Percentiles rank a stretch among this genome's conserved stretches.
Evolutionary conservation across 2,113 vertebrate genomes (phyloP).

Genomic region (Delphinus delphis): DNA sequence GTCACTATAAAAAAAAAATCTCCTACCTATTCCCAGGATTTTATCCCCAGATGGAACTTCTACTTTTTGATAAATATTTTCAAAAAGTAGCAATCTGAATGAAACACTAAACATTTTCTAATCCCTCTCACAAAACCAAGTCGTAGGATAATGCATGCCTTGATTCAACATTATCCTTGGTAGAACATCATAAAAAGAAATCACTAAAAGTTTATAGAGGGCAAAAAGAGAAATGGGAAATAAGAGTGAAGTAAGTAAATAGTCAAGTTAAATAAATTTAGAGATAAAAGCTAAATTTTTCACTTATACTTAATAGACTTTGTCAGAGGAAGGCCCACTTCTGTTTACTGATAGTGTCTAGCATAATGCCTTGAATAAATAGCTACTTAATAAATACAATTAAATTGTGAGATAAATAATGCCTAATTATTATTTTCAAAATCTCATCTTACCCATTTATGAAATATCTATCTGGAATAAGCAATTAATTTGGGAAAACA

Average conservation of each 20-base stretch:
- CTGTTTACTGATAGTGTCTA: neutral
- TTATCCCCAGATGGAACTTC: neutral
- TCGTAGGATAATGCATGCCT: neutral
- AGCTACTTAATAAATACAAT: neutral
- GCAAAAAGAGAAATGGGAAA: neutral
- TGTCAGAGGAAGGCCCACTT: accelerated
- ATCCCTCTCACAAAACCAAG: neutral
- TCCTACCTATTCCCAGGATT: neutral
- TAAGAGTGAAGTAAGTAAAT: neutral
- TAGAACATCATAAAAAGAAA: neutral
- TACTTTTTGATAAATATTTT: neutral
- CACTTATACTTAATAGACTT: neutral
- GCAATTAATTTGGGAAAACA: neutral
- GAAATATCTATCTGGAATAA: neutral
- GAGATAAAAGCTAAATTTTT: neutral
- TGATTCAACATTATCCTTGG: neutral
- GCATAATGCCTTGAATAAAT: neutral
- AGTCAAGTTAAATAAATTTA: neutral
- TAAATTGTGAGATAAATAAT: neutral
- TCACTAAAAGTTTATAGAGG: neutral
- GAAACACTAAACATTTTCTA: neutral
- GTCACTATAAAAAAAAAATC: neutral
- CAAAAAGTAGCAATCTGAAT: neutral
- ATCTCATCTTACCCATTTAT: neutral
- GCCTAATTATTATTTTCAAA: neutral